Percentiles rank a stretch among this genome's conserved stretches.
phyloP scores from a whole-genome alignment of 2,113 vertebrate genomes.

The Vicugna pacos region DNA sequence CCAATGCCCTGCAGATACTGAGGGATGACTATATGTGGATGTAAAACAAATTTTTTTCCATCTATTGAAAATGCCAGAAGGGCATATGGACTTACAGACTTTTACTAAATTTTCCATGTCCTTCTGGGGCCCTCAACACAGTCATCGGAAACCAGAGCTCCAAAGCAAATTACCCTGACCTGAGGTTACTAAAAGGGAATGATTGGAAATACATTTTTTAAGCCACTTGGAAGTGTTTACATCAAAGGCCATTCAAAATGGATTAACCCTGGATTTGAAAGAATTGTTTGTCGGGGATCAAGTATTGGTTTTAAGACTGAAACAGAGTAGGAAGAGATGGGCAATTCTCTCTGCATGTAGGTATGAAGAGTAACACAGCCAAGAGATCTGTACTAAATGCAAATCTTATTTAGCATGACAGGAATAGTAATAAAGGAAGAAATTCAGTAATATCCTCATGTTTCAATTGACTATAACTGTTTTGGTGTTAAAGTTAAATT shows the following conservation, averaged over 20 bases:
- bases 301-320: slow-evolving; percentile 60
- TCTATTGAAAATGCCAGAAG: background rate
- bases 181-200: slow-evolving; percentile 50
- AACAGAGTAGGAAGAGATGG: background rate
- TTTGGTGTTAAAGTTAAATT: slow-evolving; percentile 49
- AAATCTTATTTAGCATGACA: slow-evolving; percentile 48
- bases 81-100: background rate
- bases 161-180: slow-evolving; percentile 65
- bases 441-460: slow-evolving; percentile 7
- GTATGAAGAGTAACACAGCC: slow-evolving; percentile 8
- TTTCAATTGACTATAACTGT: background rate
- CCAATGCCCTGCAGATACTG: background rate
- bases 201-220: slow-evolving; percentile 69
- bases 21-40: background rate
- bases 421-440: slow-evolving; percentile 49
- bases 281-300: slow-evolving; percentile 64
- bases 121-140: background rate
- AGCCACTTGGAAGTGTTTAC: slow-evolving; percentile 70
- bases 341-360: slow-evolving; percentile 26
- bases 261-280: slow-evolving; percentile 72
- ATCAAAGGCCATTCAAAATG: slow-evolving; percentile 68
- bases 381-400: slow-evolving; percentile 5
- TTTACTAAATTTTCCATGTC: background rate
- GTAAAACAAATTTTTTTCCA: background rate
- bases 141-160: background rate